These are phyloP conservation scores for Onychomys leucogaster DNA, from an alignment of 2,797 vertebrate species.

Conservation along the genomic window DNA sequence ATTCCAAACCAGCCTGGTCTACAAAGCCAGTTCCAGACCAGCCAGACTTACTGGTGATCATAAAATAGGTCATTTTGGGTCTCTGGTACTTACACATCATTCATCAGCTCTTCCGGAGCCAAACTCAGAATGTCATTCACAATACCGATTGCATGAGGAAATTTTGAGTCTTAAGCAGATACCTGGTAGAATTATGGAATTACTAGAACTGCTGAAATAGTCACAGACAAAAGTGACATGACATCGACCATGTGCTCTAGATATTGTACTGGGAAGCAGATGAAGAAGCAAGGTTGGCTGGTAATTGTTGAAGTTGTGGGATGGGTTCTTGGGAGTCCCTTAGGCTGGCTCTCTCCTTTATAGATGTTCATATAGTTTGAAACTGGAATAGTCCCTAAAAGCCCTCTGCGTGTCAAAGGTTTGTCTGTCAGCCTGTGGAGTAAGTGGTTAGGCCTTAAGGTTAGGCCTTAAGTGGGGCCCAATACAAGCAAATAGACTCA, in stretches of 20 bases:
- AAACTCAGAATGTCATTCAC: neutral
- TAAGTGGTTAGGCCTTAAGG: neutral
- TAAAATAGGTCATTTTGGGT: neutral
- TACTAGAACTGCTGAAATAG: neutral
- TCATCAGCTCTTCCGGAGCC: neutral
- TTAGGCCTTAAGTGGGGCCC: too few species aligned
- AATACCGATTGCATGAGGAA: neutral
- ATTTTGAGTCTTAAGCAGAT: neutral
- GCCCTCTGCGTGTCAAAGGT: neutral
- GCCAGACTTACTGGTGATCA: neutral
- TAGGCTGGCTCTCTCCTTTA: neutral
- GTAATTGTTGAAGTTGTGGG: neutral
- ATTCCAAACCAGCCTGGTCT: neutral
- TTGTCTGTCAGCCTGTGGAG: neutral
- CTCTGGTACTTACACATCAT: neutral
- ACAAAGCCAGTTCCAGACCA: neutral
- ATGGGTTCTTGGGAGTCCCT: neutral
- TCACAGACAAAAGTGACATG: neutral
- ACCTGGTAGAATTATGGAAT: neutral
- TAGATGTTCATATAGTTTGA: neutral
- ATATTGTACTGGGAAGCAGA: neutral
- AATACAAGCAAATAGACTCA: neutral
- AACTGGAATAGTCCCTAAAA: neutral
- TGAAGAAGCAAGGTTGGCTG: neutral
- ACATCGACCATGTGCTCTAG: neutral